Percentiles rank a stretch among this genome's conserved stretches.
Evolutionary conservation across 2,797 vertebrate genomes (phyloP).

Genomic region (Psittacula echo): DNA sequence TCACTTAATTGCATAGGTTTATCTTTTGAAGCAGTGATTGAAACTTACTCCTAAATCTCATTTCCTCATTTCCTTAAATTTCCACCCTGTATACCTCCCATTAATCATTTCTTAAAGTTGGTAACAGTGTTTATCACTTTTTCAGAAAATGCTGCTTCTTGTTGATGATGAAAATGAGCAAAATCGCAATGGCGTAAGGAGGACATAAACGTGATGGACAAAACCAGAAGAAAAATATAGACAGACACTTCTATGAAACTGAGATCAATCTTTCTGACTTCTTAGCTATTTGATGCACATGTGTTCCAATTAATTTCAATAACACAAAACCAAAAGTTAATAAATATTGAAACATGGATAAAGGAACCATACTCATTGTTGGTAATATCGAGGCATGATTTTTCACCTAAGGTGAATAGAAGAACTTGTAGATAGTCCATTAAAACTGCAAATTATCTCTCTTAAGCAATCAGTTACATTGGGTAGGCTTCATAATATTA

Average conservation of each 20-base stretch:
- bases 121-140: neutral
- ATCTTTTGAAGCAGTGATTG: neutral
- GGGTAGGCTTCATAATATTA: neutral
- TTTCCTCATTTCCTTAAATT: neutral
- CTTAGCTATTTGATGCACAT: conserved; percentile 35
- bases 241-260: neutral
- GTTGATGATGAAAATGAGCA: neutral
- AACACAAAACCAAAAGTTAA: conserved; percentile 22
- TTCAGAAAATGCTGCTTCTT: neutral
- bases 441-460: neutral
- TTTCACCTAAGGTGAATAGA: conserved; percentile 8
- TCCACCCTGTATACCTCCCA: neutral
- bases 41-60: neutral
- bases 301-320: conserved; percentile 63
- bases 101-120: neutral
- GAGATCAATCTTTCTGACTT: neutral
- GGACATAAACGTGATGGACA: neutral
- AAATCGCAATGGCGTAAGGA: neutral
- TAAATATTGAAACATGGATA: neutral
- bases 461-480: neutral
- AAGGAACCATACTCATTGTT: neutral
- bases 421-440: neutral
- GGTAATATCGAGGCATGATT: conserved; percentile 2
- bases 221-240: neutral
- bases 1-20: neutral